A percentile compares a stretch with the other conserved stretches of the same genome.
Evolutionary conservation across 2,797 vertebrate species (phyloP).

Genomic region (Varecia variegata): DNA sequence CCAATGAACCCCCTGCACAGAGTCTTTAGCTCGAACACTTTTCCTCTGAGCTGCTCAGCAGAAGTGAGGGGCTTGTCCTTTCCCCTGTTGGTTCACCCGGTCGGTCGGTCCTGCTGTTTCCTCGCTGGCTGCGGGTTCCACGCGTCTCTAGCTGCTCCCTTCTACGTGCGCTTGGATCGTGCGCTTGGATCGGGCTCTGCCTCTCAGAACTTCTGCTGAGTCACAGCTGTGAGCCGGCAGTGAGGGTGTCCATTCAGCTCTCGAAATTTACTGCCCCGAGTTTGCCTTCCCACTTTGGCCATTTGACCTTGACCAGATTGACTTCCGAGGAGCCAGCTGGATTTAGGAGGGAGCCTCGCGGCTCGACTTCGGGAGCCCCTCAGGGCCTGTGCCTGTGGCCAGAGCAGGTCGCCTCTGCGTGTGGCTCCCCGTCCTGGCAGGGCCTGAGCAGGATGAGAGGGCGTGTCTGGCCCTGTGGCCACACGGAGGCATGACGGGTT

Average conservation of each 20-base stretch:
- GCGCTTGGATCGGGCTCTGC: background rate
- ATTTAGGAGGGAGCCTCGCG: background rate
- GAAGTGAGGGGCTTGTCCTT: background rate
- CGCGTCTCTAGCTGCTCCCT: background rate
- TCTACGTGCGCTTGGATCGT: background rate
- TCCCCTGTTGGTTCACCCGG: background rate
- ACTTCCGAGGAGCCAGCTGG: background rate
- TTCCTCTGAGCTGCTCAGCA: background rate
- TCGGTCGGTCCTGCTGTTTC: fast-evolving
- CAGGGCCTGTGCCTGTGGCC: fast-evolving
- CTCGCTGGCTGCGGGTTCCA: background rate
- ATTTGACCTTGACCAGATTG: background rate
- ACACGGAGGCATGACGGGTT: background rate
- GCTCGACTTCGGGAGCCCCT: background rate
- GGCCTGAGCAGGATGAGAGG: fast-evolving
- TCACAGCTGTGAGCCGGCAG: background rate
- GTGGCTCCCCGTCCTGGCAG: background rate
- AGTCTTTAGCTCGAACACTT: background rate
- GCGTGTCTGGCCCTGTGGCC: fast-evolving
- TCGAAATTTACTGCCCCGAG: background rate
- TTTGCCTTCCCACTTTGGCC: background rate
- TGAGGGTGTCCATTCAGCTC: background rate
- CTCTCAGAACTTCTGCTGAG: background rate
- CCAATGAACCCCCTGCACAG: background rate
- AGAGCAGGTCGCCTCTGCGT: background rate